A percentile compares a stretch with the other conserved stretches of the same genome.
Conservation (phyloP, 2,797 vertebrate genomes). For the Acropternis orthonyx region DNA sequence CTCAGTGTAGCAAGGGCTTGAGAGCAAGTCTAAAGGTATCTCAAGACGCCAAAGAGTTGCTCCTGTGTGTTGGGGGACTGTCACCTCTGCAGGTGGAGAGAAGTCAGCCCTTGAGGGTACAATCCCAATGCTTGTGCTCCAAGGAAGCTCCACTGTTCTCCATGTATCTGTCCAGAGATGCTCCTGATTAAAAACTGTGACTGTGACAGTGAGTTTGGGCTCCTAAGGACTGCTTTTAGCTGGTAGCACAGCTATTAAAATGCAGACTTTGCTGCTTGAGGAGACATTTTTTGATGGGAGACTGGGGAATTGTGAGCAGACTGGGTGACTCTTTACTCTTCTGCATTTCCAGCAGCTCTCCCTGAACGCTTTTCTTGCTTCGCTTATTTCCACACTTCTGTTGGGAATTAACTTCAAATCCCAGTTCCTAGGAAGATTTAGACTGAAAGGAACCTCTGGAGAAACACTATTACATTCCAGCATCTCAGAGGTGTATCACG, state of each 20-base stretch:
- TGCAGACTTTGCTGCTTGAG: neutral
- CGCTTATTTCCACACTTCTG: neutral
- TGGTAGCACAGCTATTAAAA: neutral
- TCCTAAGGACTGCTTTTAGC: neutral
- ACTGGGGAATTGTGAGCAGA: neutral
- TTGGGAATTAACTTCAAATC: neutral
- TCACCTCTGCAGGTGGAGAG: neutral
- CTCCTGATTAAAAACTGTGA: neutral
- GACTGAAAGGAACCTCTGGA: neutral
- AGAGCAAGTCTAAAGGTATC: neutral
- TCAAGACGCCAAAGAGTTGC: neutral
- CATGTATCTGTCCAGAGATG: fast-evolving
- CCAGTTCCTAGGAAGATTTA: neutral
- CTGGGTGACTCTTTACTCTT: neutral
- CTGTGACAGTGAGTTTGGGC: neutral
- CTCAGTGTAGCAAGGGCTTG: neutral
- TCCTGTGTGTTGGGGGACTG: neutral
- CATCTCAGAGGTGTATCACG: neutral
- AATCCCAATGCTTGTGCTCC: neutral
- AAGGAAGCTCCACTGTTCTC: neutral
- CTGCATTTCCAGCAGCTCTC: neutral
- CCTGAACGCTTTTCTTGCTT: neutral
- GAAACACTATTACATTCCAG: neutral
- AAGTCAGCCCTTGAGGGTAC: neutral
- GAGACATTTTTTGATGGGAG: neutral